Evolutionary conservation across 2,888 invertebrate species (phyloP).

Genomic region (Idaea dimidiata): DNA sequence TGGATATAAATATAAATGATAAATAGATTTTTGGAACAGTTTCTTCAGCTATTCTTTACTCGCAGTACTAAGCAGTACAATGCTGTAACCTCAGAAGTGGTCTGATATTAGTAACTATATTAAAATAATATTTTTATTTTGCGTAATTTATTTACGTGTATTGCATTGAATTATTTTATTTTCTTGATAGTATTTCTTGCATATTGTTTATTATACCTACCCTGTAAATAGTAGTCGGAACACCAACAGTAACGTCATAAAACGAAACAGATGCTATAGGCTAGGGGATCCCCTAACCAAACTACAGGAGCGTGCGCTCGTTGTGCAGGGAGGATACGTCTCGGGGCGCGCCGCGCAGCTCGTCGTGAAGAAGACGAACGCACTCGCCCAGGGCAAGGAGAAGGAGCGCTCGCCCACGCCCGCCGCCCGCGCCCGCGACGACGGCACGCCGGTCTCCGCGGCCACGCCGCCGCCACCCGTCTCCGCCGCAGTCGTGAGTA

Average conservation of each 20-base stretch:
- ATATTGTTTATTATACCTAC: too few relatives aligned
- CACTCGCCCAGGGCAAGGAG: constrained; percentile 81
- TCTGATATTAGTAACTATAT: too few relatives aligned
- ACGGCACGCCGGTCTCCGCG: constrained; percentile 45
- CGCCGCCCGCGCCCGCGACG: constrained; percentile 37
- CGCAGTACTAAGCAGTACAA: too few relatives aligned
- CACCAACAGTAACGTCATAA: constrained; percentile 56
- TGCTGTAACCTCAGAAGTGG: too few relatives aligned
- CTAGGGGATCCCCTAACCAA: constrained; percentile 78
- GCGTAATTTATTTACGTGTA: too few relatives aligned
- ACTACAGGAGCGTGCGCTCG: constrained; percentile 84
- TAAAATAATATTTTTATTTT: too few relatives aligned
- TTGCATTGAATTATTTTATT: too few relatives aligned
- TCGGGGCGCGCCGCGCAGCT: constrained; percentile 83
- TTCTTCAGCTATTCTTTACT: too few relatives aligned
- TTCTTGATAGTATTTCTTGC: constrained; percentile 6
- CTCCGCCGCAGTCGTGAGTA: constrained; percentile 54
- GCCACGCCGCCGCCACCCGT: constrained; percentile 64
- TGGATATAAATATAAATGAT: too few relatives aligned
- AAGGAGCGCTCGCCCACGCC: constrained; percentile 63
- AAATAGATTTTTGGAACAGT: too few relatives aligned
- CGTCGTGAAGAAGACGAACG: constrained; percentile 90
- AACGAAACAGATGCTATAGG: constrained; percentile 72
- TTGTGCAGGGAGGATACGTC: constrained; percentile 85
- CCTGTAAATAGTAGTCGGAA: too few relatives aligned